These are phyloP conservation scores for Nestor notabilis DNA, from an alignment of 2,113 vertebrate genomes.

Conservation along the genomic window DNA sequence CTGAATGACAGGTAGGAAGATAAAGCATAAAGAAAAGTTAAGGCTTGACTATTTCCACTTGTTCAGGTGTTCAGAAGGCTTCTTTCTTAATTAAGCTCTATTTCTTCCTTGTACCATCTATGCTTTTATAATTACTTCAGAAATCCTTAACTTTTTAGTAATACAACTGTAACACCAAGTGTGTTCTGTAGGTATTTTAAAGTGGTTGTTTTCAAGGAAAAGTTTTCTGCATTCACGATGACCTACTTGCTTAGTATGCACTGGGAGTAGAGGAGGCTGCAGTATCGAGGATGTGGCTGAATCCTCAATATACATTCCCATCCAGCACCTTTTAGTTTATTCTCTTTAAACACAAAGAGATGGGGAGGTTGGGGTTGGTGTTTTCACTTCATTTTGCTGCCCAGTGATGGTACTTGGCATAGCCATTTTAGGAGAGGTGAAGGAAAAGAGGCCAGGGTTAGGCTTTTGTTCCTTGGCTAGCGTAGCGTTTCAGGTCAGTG, in stretches of 20 bases:
- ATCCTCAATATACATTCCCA: not conserved
- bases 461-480: not conserved
- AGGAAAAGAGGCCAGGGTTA: not conserved
- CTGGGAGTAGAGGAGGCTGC: not conserved
- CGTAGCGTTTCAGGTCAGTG: not conserved
- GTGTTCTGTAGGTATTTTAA: not conserved
- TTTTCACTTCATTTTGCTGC: not conserved
- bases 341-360: not conserved
- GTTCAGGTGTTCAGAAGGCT: not conserved
- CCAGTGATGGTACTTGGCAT: not conserved
- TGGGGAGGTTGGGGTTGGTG: not conserved
- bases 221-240: not conserved
- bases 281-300: not conserved
- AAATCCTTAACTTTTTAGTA: not conserved
- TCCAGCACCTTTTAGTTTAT: not conserved
- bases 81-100: not conserved
- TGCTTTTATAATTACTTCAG: not conserved
- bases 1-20: not conserved
- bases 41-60: not conserved
- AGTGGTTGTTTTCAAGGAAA: not conserved
- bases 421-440: not conserved
- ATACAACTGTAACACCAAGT: not conserved
- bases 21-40: not conserved
- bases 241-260: not conserved
- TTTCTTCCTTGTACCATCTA: not conserved